These are phyloP conservation scores for Ceryle rudis DNA, from an alignment of 2,797 vertebrate species.

Conservation along the genomic window DNA sequence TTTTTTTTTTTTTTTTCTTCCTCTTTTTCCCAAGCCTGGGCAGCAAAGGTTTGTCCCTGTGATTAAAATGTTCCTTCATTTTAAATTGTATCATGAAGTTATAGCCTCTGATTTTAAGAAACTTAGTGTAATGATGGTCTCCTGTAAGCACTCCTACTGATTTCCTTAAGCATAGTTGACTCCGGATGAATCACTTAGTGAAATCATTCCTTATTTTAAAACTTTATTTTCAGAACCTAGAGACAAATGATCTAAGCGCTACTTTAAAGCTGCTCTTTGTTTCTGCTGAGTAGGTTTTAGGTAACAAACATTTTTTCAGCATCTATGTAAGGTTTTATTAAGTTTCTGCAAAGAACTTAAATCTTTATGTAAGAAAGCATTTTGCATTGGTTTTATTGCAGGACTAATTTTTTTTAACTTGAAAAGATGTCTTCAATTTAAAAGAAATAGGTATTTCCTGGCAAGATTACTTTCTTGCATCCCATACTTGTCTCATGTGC, in stretches of 20 bases:
- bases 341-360: neutral
- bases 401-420: neutral
- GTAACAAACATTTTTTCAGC: neutral
- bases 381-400: neutral
- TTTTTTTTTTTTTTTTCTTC: no score
- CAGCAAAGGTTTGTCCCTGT: neutral
- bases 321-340: neutral
- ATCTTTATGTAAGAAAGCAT: neutral
- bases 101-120: conserved; percentile 24
- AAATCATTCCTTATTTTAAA: conserved; percentile 49
- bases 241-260: neutral
- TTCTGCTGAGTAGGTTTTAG: conserved; percentile 41
- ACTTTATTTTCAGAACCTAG: conserved; percentile 1
- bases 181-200: neutral
- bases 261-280: neutral
- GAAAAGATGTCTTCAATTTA: neutral
- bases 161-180: neutral
- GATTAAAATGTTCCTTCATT: neutral
- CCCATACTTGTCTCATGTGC: conserved; percentile 25
- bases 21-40: neutral
- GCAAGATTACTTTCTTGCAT: conserved; percentile 34
- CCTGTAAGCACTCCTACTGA: neutral
- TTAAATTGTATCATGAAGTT: neutral
- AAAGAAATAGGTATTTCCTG: neutral
- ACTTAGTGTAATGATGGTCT: neutral